Evolutionary conservation across 2,797 vertebrate genomes (phyloP).

Genomic region (Coregonus suidteri): DNA sequence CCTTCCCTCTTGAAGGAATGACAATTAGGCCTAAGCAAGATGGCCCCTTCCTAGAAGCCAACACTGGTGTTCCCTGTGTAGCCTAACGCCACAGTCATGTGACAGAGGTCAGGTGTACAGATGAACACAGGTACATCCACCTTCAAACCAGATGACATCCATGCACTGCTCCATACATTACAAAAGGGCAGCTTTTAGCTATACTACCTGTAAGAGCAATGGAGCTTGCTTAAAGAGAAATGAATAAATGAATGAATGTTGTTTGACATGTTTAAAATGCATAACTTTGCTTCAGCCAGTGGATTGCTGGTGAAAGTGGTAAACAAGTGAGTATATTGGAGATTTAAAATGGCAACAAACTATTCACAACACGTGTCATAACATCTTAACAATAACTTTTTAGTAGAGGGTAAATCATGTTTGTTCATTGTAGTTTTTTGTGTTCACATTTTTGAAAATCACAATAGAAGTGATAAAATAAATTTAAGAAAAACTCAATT

Average conservation of each 20-base stretch:
- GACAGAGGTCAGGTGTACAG: neutral
- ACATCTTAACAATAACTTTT: too few species aligned
- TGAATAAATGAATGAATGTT: too few species aligned
- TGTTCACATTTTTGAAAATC: neutral
- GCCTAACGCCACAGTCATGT: neutral
- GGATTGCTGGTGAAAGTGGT: conserved; percentile 10
- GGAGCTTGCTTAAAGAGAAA: conserved; percentile 54
- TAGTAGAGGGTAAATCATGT: neutral
- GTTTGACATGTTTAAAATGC: neutral
- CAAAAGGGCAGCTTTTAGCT: conserved; percentile 46
- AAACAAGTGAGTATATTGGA: neutral
- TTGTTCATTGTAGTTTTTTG: neutral
- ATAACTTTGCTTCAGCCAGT: neutral
- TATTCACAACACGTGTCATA: too few species aligned
- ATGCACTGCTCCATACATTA: conserved; percentile 45
- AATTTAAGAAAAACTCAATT: neutral
- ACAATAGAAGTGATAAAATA: neutral
- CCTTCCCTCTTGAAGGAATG: conserved; percentile 56
- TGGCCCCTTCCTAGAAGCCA: conserved; percentile 70
- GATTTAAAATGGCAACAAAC: neutral
- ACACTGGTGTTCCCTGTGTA: neutral
- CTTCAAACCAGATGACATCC: conserved; percentile 64
- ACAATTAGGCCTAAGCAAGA: conserved; percentile 73
- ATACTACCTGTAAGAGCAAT: conserved; percentile 45
- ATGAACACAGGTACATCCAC: conserved; percentile 50